phyloP scores from a whole-genome alignment of 2,797 vertebrate genomes.

The Holocentrus rufus region DNA sequence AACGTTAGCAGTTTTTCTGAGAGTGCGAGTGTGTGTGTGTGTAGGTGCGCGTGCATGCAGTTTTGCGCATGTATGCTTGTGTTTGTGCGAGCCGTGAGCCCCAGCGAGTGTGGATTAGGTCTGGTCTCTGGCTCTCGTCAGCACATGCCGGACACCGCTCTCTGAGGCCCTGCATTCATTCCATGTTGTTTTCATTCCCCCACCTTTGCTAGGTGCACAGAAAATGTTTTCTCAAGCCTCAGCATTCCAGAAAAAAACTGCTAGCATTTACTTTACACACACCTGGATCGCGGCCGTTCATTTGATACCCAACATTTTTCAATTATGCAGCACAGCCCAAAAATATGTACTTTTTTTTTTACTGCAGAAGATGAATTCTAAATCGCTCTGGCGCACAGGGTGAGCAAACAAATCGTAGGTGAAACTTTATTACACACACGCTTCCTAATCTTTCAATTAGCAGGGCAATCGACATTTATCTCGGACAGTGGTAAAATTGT shows the following conservation, averaged over 20 bases:
- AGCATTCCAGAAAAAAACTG: constrained; percentile 67
- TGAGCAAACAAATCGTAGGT: constrained; percentile 50
- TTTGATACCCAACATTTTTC: constrained; percentile 69
- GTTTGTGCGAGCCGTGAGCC: constrained; percentile 33
- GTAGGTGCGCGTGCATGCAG: constrained; percentile 34
- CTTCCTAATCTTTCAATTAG: constrained; percentile 55
- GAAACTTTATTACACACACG: constrained; percentile 56
- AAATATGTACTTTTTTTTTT: constrained; percentile 46
- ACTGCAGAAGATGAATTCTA: constrained; percentile 18
- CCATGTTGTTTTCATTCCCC: constrained; percentile 82
- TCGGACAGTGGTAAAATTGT: constrained; percentile 46
- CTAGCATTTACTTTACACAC: constrained; percentile 72
- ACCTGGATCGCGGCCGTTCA: constrained; percentile 74
- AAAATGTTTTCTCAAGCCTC: constrained; percentile 81
- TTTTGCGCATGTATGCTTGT: constrained; percentile 57
- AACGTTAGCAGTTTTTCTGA: constrained; percentile 39
- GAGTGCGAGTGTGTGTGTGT: constrained; percentile 45
- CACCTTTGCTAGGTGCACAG: constrained; percentile 74
- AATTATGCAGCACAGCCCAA: constrained; percentile 49
- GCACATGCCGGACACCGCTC: constrained; percentile 72
- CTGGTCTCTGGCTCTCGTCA: constrained; percentile 81
- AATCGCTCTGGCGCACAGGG: constrained; percentile 43
- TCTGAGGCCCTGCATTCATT: constrained; percentile 84
- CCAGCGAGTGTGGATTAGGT: constrained; percentile 69
- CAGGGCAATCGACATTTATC: constrained; percentile 60